Percentiles rank a stretch among this genome's conserved stretches.
Evolutionary conservation across 2,113 vertebrate genomes (phyloP).

Genomic region (Rhipidura dahli): DNA sequence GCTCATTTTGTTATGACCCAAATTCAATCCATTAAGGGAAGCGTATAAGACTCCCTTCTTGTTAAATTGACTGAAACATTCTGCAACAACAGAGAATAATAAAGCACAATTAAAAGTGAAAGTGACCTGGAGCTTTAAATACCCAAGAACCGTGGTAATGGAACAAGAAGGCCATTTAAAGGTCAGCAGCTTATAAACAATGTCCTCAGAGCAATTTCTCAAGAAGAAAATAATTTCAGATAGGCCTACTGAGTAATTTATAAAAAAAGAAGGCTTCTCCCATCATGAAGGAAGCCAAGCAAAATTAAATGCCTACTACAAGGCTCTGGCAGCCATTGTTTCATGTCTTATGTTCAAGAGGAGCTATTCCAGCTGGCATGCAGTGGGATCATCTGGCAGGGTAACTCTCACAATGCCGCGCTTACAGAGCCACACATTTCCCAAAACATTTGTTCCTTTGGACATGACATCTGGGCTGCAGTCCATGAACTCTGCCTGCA

Average conservation of each 20-base stretch:
- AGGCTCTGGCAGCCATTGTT: background rate
- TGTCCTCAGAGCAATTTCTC: constrained; percentile 12
- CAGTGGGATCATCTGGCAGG: background rate
- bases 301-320: background rate
- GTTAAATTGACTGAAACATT: constrained; percentile 75
- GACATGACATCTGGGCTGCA: background rate
- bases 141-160: constrained; percentile 41
- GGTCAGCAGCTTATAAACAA: constrained; percentile 66
- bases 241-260: background rate
- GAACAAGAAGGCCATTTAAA: constrained; percentile 66
- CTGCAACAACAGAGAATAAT: constrained; percentile 65
- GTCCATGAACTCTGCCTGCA: background rate
- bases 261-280: background rate
- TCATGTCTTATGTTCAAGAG: background rate
- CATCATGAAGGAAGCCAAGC: background rate
- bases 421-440: background rate
- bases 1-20: constrained; percentile 63
- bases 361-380: background rate
- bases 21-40: constrained; percentile 63
- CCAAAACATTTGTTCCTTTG: background rate
- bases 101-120: constrained; percentile 75
- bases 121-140: constrained; percentile 68
- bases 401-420: background rate
- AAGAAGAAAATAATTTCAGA: constrained; percentile 21
- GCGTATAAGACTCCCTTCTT: constrained; percentile 45